Base-by-base conservation (phyloP, 2,797 vertebrate genomes). In the Eremophila alpestris region DNA sequence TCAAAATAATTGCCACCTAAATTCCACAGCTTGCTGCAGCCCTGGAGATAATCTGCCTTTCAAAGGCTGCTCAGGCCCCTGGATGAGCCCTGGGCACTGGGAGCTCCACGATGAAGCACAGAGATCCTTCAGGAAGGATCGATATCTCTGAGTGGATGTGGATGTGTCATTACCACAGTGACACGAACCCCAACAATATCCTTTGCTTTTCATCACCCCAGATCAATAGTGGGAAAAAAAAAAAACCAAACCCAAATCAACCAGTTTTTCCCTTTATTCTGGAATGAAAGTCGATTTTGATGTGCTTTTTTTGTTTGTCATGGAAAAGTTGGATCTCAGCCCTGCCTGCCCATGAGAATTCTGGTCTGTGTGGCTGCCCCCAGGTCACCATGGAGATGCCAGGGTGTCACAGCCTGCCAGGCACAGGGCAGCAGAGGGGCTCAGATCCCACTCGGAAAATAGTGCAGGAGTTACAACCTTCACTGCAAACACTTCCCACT, bases 1-100 rank as follows among this genome's bases (percentile, higher is more conserved):
- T 91, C 80, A 91, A 78, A 94, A 90, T 83, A 69, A 83, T 49
- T 93, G 65, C 67, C 77, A 94, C 83, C 87, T 54, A 51, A 83
- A 65, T 65, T 75, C 65, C 58, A 38, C 32, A 60, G 71, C 43
- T 22, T 45, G 48, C 48, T 27, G 40, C 22, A n/a, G 58, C 22
- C 29, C 58, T 34, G n/a, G 49, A 48, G 70, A 51, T 45, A 75
- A 89, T 73, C 52, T 69, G 62, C 87, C 65, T 91, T 86, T 73
- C 85, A 64, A 29, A 83, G 71, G 62, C 49, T 46, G 64, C 49
- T 29, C 51, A 38, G 68, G 46, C 10, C 49, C 34, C 52, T 43
- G 86, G 49, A 16, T 43, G 55, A 69, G 87, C 76, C n/a, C 58
- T 32, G 60, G 55, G 55, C 64, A 13, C 3, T 20, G 24, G 4